phyloP scores from a whole-genome alignment of 2,113 vertebrate genomes.

The Lagopus leucura region DNA sequence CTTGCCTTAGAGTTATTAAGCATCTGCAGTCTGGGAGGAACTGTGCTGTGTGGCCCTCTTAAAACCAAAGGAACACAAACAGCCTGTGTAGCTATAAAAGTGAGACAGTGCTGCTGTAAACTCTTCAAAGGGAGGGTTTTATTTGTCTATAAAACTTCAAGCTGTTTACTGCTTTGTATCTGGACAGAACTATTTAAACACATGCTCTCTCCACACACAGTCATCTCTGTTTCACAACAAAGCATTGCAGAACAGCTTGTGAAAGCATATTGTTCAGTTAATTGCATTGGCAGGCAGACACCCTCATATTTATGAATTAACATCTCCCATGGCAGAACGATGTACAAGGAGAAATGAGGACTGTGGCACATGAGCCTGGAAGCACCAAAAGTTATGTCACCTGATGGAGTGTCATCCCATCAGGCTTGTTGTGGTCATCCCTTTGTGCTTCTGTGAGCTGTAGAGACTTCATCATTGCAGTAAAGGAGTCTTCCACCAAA shows the following conservation, averaged over 20 bases:
- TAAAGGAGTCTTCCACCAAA: neutral
- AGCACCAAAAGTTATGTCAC: slow-evolving; percentile 2
- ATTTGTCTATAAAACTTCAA: slow-evolving; percentile 49
- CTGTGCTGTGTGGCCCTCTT: neutral
- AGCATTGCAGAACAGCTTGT: slow-evolving; percentile 57
- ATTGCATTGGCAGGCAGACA: slow-evolving; percentile 59
- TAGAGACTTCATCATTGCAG: accelerated
- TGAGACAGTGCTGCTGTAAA: slow-evolving; percentile 9
- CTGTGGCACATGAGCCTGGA: neutral
- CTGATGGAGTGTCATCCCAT: neutral
- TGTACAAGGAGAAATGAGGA: neutral
- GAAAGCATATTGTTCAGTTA: slow-evolving; percentile 68
- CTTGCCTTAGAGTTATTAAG: neutral
- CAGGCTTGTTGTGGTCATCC: neutral
- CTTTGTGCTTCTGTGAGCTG: neutral
- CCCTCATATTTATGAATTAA: slow-evolving; percentile 36
- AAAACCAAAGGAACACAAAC: slow-evolving; percentile 7
- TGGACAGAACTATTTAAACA: slow-evolving; percentile 56
- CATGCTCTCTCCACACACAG: slow-evolving; percentile 25
- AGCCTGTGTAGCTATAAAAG: neutral
- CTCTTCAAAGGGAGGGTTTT: slow-evolving; percentile 36
- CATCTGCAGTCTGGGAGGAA: neutral
- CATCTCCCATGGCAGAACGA: slow-evolving; percentile 12
- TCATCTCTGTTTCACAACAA: slow-evolving; percentile 58
- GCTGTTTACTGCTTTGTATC: neutral